Evolutionary conservation across 1,140 invertebrate species (phyloP), one percentile per base, ranked within the genome.

Genomic region (Diachasma alloeum): DNA sequence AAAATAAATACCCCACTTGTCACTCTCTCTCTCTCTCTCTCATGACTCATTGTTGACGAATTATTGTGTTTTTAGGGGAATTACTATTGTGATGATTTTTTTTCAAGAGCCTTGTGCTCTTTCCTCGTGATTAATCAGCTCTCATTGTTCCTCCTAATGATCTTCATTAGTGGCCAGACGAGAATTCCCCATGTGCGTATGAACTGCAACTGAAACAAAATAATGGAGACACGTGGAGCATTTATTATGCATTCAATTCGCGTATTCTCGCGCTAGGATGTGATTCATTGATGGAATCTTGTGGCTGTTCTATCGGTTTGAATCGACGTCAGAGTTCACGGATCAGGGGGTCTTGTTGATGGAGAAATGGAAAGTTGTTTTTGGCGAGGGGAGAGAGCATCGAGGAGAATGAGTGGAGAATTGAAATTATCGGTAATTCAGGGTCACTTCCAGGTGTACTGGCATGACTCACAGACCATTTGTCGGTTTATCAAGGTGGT

Each of bases 211-310:
- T 24, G 24, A 24, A 4, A 31, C 6, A 63, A 63, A 13, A 63
- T 24, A 42, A 2, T 11, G 13, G 9, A 42, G 0, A 42, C 39
- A 42, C 39, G 39, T 42, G 39, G 19, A 56, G 10, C 6, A 56
- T 8, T 8, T 63, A 63, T 63, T 63, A 26, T 31, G 59, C 11
- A 63, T 6, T 4, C 19, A 6, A 31, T 31, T 9, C 6, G 59
- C 19, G 59, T 63, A 26, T 26, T 26, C 19, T 19, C 59, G 19
- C 10, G 22, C 4, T 26, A 13, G 22, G 11, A 13, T 13, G 59
- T 63, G 59, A 63, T 63, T 63, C 59, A 63, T 63, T 63, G 22
- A 24, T 56, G 48, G 48, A 56, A 56, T 56, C 48, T 56, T 56
- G 48, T 56, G 48, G 48, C 17, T 56, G 15, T 31, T 31, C 0